Evolutionary conservation across 2,797 vertebrate genomes (phyloP), one percentile per base, ranked within the genome.

Genomic region (Sebastes wilsoni): DNA sequence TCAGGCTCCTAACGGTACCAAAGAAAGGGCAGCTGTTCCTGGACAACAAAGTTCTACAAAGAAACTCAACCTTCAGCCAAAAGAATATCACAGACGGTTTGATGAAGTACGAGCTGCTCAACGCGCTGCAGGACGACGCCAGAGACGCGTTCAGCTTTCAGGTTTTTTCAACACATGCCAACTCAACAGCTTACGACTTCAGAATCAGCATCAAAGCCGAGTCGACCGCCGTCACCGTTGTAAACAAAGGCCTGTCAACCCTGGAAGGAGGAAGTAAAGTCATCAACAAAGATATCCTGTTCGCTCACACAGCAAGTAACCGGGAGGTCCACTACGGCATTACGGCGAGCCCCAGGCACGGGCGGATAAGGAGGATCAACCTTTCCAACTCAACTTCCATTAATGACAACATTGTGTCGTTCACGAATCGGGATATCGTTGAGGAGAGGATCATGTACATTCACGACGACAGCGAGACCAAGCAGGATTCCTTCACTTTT

Each of bases 401-500:
- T 73, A 94, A 90, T 2, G 88, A 92, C 74, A 96, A 93, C 73
- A 83, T 97, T 27, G 84, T 81, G 8, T 72, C 71, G 0, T 99
- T 99, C 90, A 97, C 95, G 14, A 96, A 95, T 73, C 89, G 95
- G 81, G 97, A 98, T 79, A 96, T 98, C 76, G 58, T 79, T 1
- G 90, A 87, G 25, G 93, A 96, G 68, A 80, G 66, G 66, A 91
- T 99, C 82, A 93, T 97, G 88, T 99, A 97, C 5, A 85, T 96
- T 60, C 98, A 98, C 0, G 96, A 99, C 0, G 95, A 98, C 86
- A 97, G 97, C 38, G 98, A 99, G 92, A 97, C 95, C 2, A 80
- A 28, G 1, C 89, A 86, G 54, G 97, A 99, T 59, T 92, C 93
- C 10, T 97, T 99, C 83, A 82, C 84, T 8, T 95, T 98, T 80